Evolutionary conservation across 2,113 vertebrate genomes (phyloP).

Genomic region (Bungarus multicinctus): DNA sequence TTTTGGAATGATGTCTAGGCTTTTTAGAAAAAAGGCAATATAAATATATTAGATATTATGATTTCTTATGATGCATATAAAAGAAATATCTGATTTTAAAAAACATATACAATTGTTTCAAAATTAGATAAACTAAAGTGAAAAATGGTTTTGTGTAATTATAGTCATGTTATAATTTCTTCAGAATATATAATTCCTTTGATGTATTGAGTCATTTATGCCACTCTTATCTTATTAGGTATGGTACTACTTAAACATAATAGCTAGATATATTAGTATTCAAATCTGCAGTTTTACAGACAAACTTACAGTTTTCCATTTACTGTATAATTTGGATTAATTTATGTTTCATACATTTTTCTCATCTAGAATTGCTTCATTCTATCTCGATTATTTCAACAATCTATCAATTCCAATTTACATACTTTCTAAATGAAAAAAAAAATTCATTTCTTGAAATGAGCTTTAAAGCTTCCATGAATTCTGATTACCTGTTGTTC

Average conservation of each 20-base stretch:
- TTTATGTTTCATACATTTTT: background rate
- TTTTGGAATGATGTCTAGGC: background rate
- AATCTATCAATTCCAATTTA: background rate
- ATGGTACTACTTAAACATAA: background rate
- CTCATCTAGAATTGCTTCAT: background rate
- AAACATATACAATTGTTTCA: background rate
- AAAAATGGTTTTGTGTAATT: background rate
- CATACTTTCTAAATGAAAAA: background rate
- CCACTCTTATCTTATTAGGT: background rate
- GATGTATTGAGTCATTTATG: background rate
- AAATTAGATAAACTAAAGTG: background rate
- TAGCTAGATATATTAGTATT: background rate
- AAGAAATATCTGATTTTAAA: background rate
- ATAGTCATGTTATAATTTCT: background rate
- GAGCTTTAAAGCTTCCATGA: slow-evolving; percentile 22
- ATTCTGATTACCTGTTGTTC: slow-evolving; percentile 66
- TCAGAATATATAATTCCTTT: background rate
- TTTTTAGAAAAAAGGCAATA: background rate
- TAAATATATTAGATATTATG: background rate
- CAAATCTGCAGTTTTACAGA: background rate
- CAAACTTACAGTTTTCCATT: background rate
- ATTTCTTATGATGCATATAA: background rate
- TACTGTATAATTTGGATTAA: background rate
- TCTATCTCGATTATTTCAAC: background rate
- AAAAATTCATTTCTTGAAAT: slow-evolving; percentile 20